Evolutionary conservation across 92 coral and sea anemone species (phyloP).

Genomic region (Palythoa heliodiscus): DNA sequence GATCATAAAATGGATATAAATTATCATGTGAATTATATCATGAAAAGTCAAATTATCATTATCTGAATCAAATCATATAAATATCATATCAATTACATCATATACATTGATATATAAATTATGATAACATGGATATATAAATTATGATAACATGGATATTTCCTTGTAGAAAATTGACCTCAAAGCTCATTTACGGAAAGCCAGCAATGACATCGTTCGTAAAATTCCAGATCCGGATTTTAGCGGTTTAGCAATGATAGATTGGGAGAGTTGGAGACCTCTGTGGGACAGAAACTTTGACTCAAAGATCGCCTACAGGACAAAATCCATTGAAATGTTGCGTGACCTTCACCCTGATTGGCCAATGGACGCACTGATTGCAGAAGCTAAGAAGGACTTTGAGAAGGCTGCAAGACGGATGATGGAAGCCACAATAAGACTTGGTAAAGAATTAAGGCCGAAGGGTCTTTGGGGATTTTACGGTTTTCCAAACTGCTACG

Average conservation of each 20-base stretch:
- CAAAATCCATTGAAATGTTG: slow-evolving; percentile 74
- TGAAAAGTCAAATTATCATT: no score
- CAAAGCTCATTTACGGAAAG: slow-evolving; percentile 74
- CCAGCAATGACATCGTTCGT: slow-evolving; percentile 66
- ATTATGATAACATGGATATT: background rate
- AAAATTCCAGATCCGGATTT: slow-evolving; percentile 90
- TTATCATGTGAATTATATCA: no score
- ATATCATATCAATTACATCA: no score
- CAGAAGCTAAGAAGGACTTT: slow-evolving; percentile 77
- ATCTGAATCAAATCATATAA: no score
- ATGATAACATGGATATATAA: background rate
- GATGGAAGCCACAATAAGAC: slow-evolving; percentile 79
- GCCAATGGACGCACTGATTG: slow-evolving; percentile 70
- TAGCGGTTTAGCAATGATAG: slow-evolving; percentile 91
- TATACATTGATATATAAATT: no score
- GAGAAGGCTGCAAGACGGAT: slow-evolving; percentile 75
- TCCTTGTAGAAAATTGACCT: slow-evolving; percentile 66
- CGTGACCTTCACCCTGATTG: slow-evolving; percentile 75
- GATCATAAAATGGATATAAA: no score
- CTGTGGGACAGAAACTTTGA: slow-evolving; percentile 94
- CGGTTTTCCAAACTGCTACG: slow-evolving; percentile 96
- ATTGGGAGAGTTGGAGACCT: slow-evolving; percentile 99
- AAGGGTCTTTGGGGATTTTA: slow-evolving; percentile 98
- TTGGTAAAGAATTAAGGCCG: slow-evolving; percentile 80
- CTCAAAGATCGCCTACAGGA: slow-evolving; percentile 80